Evolutionary conservation across 1,140 invertebrate species (phyloP).

Genomic region (Heterodera schachtii): DNA sequence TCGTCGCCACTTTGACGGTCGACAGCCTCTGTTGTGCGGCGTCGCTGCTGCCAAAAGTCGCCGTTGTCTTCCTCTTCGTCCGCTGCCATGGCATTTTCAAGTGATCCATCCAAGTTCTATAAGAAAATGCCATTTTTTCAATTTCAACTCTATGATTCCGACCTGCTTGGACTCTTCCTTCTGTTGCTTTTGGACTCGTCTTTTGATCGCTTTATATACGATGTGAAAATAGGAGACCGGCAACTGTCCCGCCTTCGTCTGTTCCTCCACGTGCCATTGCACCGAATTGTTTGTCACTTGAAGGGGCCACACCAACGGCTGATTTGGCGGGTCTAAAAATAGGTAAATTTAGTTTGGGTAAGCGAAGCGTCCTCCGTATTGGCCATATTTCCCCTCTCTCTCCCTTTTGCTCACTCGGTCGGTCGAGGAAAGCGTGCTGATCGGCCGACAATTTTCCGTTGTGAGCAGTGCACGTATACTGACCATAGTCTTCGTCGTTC

Average conservation of each 20-base stretch:
- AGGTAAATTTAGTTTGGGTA: conserved; percentile 16
- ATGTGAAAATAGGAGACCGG: conserved; percentile 42
- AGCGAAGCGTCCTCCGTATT: background rate
- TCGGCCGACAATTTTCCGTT: conserved; percentile 39
- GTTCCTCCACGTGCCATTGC: conserved; percentile 31
- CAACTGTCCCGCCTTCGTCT: conserved; percentile 31
- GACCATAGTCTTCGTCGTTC: conserved; percentile 42
- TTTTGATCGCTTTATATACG: conserved; percentile 19
- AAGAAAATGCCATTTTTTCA: background rate
- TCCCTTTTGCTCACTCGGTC: conserved; percentile 16
- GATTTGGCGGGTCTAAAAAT: conserved; percentile 35
- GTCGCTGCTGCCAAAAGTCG: background rate
- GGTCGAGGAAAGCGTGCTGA: conserved; percentile 33
- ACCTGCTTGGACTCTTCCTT: conserved; percentile 2
- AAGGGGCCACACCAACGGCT: conserved; percentile 22
- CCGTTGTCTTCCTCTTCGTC: background rate
- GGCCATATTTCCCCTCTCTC: background rate
- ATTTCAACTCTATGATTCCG: background rate
- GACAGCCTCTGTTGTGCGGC: background rate
- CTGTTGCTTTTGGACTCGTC: conserved; percentile 9
- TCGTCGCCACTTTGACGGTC: background rate
- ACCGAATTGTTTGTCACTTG: conserved; percentile 39
- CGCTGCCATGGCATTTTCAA: background rate
- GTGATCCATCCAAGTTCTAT: background rate
- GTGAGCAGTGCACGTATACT: conserved; percentile 38